Base-by-base conservation (phyloP, 2,888 invertebrate genomes). In the Himalopsyche anomala region DNA sequence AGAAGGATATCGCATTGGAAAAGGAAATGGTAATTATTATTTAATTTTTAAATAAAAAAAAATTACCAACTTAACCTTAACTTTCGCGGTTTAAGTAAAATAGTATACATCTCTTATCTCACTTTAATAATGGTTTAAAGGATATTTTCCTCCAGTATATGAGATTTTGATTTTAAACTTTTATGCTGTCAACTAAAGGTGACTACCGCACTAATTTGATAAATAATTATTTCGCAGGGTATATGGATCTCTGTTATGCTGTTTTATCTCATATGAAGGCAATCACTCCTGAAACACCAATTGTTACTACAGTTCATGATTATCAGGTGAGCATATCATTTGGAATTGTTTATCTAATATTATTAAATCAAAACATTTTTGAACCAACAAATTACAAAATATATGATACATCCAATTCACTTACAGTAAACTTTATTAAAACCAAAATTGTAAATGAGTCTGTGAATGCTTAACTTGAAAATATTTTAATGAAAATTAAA, bases 241-340 rank as follows among this genome's bases (percentile, higher is more conserved):
- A 96, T 91, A 96, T 96, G 54, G 98, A 98, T 91, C 92, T 98
- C 90, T 97, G 97, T 91, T 97, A 96, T 91, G 97, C 96, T 2
- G 94, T 97, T 90, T 94, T 97, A 92, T 94, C 94, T 91, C 95
- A 96, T 90, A 95, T 96, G 94, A 96, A 96, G 87, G 95, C 96
- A 1, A 95, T 97, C 84, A 94, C 95, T 89, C 94, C 96, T 38
- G 93, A 95, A 89, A 97, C 97, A 0, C 90, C 95, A 83, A 95
- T 98, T 88, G 95, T 95, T 82, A 96, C 97, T 80, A 96, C 96
- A 62, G 97, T 98, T 4, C 97, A 98, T 91, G 97, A 98, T 91
- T 94, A 95, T 89, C 97, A 97, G 94, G 95, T 96, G 90, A 86
- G 82, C 38, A 74, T 19, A 3, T 62, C 62, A 62, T 62, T 19